Evolutionary conservation across 2,797 vertebrate species (phyloP).

Genomic region (Gymnothorax reevesii): DNA sequence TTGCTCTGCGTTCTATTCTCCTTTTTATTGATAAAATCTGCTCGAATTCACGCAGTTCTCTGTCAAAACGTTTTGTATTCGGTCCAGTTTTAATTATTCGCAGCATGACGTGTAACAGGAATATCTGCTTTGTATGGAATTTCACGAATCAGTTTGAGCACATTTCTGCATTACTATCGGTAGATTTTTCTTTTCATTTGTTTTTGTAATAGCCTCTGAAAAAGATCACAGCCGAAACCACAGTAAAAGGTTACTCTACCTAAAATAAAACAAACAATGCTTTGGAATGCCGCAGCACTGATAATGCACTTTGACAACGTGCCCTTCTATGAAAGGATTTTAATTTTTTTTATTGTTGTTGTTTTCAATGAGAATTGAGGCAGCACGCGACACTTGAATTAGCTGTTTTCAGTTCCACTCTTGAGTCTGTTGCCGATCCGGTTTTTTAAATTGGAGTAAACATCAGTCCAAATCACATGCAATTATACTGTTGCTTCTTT

Average conservation of each 20-base stretch:
- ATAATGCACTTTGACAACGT: not conserved
- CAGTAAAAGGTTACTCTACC: slow-evolving; percentile 7
- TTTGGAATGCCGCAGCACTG: slow-evolving; percentile 6
- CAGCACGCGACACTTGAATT: not conserved
- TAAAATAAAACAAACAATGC: slow-evolving; percentile 18
- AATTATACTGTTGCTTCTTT: not conserved
- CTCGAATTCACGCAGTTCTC: not conserved
- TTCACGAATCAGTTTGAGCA: not conserved
- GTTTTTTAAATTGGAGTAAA: not conserved
- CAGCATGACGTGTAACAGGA: not conserved
- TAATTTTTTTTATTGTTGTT: too few species aligned
- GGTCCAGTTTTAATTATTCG: not conserved
- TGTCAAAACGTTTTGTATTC: not conserved
- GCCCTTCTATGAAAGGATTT: not conserved
- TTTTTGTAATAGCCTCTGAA: not conserved
- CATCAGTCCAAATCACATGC: not conserved
- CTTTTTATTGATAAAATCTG: slow-evolving; percentile 5
- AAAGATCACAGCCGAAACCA: not conserved
- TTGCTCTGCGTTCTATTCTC: not conserved
- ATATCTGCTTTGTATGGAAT: not conserved
- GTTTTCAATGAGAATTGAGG: too few species aligned
- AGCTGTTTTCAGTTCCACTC: not conserved
- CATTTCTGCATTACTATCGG: not conserved
- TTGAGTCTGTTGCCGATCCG: not conserved
- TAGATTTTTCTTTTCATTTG: not conserved